Base-by-base conservation (phyloP, 53 echinoderm and acorn worm species). In the Temnopleurus reevesii region DNA sequence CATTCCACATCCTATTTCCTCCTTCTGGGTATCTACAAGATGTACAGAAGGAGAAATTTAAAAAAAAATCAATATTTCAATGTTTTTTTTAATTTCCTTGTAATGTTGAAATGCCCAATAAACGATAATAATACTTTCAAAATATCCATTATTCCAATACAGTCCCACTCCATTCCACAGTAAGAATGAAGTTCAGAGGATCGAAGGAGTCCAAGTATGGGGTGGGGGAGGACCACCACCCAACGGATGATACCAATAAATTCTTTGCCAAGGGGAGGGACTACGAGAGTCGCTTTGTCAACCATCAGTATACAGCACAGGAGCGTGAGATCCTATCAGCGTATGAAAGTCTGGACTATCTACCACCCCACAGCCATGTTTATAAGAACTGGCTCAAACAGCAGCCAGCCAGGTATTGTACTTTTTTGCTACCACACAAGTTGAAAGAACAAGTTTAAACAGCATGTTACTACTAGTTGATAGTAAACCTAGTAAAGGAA, bases 241-340 rank as follows among this genome's bases (percentile, higher is more conserved):
- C 95, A 0, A 95, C 99, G 30, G 99, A 99, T 38, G 99, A 99
- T 77, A 89, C 81, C 53, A 99, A 93, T 65, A 89, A 92, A 8
- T 99, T 99, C 88, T 99, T 99, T 80, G 94, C 94, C 43, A 96
- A 88, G 89, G 99, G 99, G n/a, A 90, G 98, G 26, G 99, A 99
- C 80, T 96, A 91, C 61, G 99, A 99, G 89, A 99, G 99, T 77
- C 90, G 96, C 10, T 99, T 94, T 47, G 95, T 93, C 53, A 99
- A 98, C 88, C 99, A 99, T 77, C 89, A 93, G 34, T 99, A 99
- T 82, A 99, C 99, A 10, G 91, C 92, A 17, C 96, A 96, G 76
- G 99, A 99, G 88, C 93, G 93, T 25, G 91, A 94, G 47, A 76
- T 99, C 26, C 84, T 99, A 8, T 93, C 91, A 13, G 91, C 92